Evolutionary conservation across 2,888 invertebrate species (phyloP), one percentile per base, ranked within the genome.

Genomic region (Lysandra coridon): DNA sequence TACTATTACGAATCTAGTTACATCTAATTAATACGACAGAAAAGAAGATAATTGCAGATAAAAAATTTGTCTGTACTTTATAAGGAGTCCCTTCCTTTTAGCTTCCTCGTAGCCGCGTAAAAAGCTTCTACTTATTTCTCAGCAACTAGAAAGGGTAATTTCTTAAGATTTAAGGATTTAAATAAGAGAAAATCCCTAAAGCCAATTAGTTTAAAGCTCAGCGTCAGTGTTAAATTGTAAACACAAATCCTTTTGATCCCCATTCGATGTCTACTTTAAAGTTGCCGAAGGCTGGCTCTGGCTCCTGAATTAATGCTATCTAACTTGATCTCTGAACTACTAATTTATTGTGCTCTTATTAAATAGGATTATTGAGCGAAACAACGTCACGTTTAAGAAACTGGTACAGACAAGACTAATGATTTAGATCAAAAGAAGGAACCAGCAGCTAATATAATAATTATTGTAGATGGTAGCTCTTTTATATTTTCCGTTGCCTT

Each of bases 151-250:
- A 33, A 69, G 23, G 33, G 64, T 69, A 69, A 69, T 69, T 69
- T 69, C 33, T 69, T 69, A 69, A 69, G 69, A 69, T 37, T 74
- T 44, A 44, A n/a, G n/a, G 44, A 44, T 44, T 74, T 44, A 74
- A 74, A 74, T 40, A 44, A 44, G 74, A 74, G 23, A 40, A 73
- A 74, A 44, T 79, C 64, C 64, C 53, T 79, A 73, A 78, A 78
- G 69, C 75, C 79, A 74, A 73, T 80, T 74, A 74, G 74, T 12
- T 44, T n/a, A 74, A 44, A 74, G 74, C 74, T 74, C n/a, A 44
- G 44, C 44, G 74, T 44, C 74, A 44, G 74, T 69, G 69, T 74
- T 74, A 74, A 74, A 44, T 74, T 74, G 74, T 74, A 74, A 74
- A 74, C 74, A 74, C 44, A 74, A 74, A 74, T 74, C 74, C 74